These are phyloP conservation scores for Biston stratarius DNA, from an alignment of 2,888 invertebrate species.

Conservation along the genomic window DNA sequence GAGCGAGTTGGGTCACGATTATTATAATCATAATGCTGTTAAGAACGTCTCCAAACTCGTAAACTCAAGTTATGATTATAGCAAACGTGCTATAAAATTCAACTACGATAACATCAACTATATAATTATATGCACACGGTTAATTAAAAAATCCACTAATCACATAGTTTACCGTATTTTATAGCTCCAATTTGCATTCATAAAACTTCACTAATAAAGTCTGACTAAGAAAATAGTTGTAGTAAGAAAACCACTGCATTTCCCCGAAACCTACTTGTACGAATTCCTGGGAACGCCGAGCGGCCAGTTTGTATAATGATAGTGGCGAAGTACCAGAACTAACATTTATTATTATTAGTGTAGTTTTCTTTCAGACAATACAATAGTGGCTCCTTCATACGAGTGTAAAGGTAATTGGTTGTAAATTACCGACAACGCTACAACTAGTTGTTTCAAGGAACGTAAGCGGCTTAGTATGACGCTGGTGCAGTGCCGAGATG, in stretches of 20 bases:
- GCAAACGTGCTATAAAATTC: slow-evolving; percentile 5
- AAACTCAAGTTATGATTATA: slow-evolving; percentile 10
- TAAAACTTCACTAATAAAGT: slow-evolving; percentile 18
- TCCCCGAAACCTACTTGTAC: slow-evolving; percentile 57
- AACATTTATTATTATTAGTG: neutral
- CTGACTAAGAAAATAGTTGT: slow-evolving; percentile 1
- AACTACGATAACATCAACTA: slow-evolving; percentile 15
- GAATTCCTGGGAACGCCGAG: slow-evolving; percentile 55
- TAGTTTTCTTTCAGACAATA: neutral
- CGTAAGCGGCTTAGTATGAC: slow-evolving; percentile 69
- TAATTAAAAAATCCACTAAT: slow-evolving; percentile 15
- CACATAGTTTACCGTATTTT: slow-evolving; percentile 17
- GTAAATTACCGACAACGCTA: neutral
- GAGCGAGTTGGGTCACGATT: neutral
- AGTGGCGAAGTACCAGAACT: neutral
- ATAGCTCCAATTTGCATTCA: slow-evolving; percentile 16
- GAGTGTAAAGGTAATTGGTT: neutral
- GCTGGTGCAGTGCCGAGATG: slow-evolving; percentile 43
- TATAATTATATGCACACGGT: slow-evolving; percentile 17
- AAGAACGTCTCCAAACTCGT: slow-evolving; percentile 2
- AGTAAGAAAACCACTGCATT: slow-evolving; percentile 35
- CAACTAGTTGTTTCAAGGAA: slow-evolving; percentile 40
- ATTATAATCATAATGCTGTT: neutral
- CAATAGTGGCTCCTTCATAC: neutral
- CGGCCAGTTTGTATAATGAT: neutral